These are phyloP conservation scores for Heliconius congener DNA, from an alignment of 1,140 invertebrate genomes.

Conservation along the genomic window DNA sequence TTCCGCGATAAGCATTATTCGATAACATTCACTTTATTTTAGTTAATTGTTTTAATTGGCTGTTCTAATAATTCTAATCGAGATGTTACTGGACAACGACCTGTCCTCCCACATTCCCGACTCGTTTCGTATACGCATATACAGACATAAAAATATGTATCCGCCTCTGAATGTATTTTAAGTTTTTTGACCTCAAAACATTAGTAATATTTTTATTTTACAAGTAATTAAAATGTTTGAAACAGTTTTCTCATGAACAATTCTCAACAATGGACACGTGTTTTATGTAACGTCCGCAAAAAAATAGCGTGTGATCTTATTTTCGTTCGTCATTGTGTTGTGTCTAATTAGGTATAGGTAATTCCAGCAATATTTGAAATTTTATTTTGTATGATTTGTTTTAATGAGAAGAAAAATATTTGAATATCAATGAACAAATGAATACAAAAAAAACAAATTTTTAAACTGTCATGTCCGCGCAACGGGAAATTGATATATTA, in stretches of 20 bases:
- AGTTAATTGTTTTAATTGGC: constrained; percentile 19
- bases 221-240: constrained; percentile 18
- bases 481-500: background rate
- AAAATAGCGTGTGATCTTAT: constrained; percentile 21
- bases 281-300: background rate
- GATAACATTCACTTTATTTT: background rate
- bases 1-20: background rate
- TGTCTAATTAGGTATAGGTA: constrained; percentile 5
- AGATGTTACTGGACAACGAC: constrained; percentile 28
- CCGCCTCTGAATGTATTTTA: constrained; percentile 18
- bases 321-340: background rate
- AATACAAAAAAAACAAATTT: background rate
- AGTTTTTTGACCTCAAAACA: constrained; percentile 30
- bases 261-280: constrained; percentile 4
- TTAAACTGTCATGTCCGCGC: background rate
- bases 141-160: constrained; percentile 19
- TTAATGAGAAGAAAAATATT: background rate
- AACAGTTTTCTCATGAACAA: constrained; percentile 15
- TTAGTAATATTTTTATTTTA: constrained; percentile 15
- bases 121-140: constrained; percentile 13
- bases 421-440: background rate
- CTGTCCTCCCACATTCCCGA: constrained; percentile 39
- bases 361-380: background rate
- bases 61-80: constrained; percentile 20
- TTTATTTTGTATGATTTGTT: background rate